Conservation (phyloP, 2,888 invertebrate species). For the Synergus umbraculus region DNA sequence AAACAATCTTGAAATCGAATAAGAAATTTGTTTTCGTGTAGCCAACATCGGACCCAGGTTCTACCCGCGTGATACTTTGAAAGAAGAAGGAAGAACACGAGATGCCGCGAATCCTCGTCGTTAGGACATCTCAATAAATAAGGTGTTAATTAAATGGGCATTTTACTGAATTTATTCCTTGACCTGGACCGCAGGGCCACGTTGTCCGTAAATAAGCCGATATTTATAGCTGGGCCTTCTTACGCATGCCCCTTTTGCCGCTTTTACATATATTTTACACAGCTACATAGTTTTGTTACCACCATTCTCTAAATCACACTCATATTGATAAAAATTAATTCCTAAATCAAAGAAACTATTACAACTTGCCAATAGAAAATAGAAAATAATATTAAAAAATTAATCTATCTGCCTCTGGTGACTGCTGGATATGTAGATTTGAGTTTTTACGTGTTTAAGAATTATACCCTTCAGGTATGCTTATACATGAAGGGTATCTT, state of each 20-base stretch:
- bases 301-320: no score
- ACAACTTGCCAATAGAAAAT: no score
- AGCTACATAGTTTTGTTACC: no score
- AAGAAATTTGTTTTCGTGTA: constrained; percentile 4
- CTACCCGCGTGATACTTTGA: constrained; percentile 44
- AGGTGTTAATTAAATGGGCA: constrained; percentile 76
- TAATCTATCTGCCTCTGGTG: neutral
- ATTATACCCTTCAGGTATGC: neutral
- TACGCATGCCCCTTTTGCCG: constrained; percentile 49
- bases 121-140: constrained; percentile 75
- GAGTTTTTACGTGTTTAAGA: neutral
- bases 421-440: neutral
- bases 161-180: constrained; percentile 74
- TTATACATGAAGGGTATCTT: no score
- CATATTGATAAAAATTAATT: no score
- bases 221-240: constrained; percentile 71
- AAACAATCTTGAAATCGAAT: neutral
- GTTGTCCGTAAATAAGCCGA: constrained; percentile 73
- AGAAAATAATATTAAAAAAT: neutral
- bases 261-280: constrained; percentile 49
- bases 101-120: constrained; percentile 51
- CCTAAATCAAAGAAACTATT: no score
- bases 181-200: constrained; percentile 55
- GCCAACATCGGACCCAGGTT: constrained; percentile 51
- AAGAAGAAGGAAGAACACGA: constrained; percentile 53